Conservation (phyloP, 1,140 invertebrate species). For the Teleogryllus occipitalis region DNA sequence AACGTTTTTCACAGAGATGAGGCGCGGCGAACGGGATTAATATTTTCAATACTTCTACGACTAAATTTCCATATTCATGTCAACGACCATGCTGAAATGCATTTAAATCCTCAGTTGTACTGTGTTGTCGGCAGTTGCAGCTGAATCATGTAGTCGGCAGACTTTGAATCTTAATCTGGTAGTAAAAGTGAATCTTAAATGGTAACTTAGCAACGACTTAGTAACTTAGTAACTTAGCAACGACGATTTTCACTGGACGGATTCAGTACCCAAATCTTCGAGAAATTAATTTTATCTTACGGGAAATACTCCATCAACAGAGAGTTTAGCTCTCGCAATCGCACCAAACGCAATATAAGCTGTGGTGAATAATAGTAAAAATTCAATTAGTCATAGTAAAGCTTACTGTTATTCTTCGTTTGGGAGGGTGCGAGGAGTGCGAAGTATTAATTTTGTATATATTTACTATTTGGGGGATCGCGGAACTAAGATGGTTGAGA, state of each 20-base stretch:
- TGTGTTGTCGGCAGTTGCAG: background rate
- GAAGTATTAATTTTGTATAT: background rate
- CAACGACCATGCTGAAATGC: background rate
- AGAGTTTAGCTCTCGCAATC: background rate
- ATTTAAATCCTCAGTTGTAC: conserved; percentile 2
- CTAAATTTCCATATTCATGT: conserved; percentile 10
- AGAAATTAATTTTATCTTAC: conserved; percentile 5
- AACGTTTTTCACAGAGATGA: background rate
- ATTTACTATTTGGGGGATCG: background rate
- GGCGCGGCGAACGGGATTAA: background rate
- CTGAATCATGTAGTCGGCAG: background rate
- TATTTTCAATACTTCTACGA: conserved; percentile 9
- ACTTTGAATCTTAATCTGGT: background rate
- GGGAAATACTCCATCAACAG: background rate
- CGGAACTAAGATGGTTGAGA: background rate
- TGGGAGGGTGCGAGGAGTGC: background rate
- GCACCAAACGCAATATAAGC: background rate
- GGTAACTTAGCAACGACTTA: background rate
- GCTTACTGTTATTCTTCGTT: background rate
- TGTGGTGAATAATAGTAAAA: background rate
- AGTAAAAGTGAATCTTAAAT: background rate
- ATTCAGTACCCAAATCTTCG: conserved; percentile 7
- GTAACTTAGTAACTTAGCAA: background rate
- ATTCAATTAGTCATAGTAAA: background rate
- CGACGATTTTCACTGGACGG: background rate